These are phyloP conservation scores for Uria aalge DNA, from an alignment of 2,113 vertebrate species.

Conservation along the genomic window DNA sequence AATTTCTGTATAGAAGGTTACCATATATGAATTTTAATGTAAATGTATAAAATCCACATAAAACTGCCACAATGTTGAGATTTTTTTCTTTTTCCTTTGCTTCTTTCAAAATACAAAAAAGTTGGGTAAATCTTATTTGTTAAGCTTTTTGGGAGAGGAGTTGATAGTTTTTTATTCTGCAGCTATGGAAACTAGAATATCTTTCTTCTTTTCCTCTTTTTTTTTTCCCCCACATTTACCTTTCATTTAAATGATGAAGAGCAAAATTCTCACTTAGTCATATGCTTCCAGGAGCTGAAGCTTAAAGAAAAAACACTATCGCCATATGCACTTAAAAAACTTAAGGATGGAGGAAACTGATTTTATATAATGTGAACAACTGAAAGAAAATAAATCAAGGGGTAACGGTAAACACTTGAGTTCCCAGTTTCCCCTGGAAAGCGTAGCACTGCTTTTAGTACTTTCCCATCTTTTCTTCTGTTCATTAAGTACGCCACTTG, in stretches of 20 bases:
- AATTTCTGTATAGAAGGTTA: neutral
- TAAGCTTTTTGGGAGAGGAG: neutral
- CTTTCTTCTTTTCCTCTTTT: neutral
- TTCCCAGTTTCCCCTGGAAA: neutral
- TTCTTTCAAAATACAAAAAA: neutral
- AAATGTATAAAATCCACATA: neutral
- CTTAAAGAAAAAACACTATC: neutral
- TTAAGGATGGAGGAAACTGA: neutral
- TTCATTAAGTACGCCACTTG: neutral
- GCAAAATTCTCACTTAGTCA: constrained; percentile 47
- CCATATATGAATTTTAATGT: neutral
- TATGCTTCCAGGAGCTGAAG: neutral
- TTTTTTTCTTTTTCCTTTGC: neutral
- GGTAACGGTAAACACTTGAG: neutral
- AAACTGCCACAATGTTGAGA: neutral
- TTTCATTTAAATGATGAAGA: constrained; percentile 44
- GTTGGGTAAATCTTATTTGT: neutral
- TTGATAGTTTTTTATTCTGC: constrained; percentile 7
- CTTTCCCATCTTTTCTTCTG: neutral
- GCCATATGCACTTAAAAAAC: neutral
- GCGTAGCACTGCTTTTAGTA: neutral
- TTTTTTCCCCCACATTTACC: neutral
- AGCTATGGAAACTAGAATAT: constrained; percentile 35
- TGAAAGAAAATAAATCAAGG: neutral
- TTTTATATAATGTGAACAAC: neutral